Evolutionary conservation across 2,888 invertebrate genomes (phyloP).

Genomic region (Ichneumoninae sp.): DNA sequence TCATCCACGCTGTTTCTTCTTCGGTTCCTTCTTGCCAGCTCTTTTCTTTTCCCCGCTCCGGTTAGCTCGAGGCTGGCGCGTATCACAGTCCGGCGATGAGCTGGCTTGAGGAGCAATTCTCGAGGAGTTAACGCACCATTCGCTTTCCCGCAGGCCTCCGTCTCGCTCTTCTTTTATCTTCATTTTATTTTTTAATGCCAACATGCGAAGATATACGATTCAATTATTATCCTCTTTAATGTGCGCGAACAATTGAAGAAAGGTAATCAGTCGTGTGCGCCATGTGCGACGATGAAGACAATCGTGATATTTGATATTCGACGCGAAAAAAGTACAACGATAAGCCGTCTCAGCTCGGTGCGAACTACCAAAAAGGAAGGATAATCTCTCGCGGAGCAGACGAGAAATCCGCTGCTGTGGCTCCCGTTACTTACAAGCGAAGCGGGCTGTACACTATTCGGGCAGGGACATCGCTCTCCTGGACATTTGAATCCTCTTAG

Average conservation of each 20-base stretch:
- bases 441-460: conserved; percentile 5
- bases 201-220: background rate
- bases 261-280: background rate
- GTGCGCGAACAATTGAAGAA: background rate
- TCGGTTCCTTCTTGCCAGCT: conserved; percentile 71
- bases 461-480: conserved; percentile 25
- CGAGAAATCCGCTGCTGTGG: conserved; percentile 2
- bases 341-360: conserved; percentile 1
- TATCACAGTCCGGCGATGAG: background rate
- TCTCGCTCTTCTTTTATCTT: background rate
- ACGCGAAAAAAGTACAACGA: background rate
- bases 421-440: conserved; percentile 29
- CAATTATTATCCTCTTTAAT: background rate
- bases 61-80: conserved; percentile 26
- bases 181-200: background rate
- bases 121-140: background rate
- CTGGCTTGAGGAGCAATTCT: conserved; percentile 6
- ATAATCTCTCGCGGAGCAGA: conserved; percentile 9
- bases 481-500: conserved; percentile 50
- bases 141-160: conserved; percentile 3
- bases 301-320: conserved; percentile 1
- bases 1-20: conserved; percentile 64
- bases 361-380: conserved; percentile 11
- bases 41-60: conserved; percentile 38
- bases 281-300: background rate